phyloP scores from a whole-genome alignment of 1,140 invertebrate species.

The Mycetomoellerius zeteki region DNA sequence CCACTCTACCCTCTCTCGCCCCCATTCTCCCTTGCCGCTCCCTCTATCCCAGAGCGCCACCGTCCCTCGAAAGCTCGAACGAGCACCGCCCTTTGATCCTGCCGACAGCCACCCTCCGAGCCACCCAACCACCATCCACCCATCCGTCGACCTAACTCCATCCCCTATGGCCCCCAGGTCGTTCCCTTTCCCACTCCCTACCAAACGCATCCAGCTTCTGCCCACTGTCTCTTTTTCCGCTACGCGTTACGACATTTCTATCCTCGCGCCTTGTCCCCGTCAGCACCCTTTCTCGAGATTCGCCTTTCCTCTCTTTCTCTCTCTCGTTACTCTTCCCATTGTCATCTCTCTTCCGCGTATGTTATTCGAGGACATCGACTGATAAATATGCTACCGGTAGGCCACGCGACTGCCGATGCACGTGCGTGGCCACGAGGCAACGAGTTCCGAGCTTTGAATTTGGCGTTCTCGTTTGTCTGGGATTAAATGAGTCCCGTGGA shows the following conservation, averaged over 20 bases:
- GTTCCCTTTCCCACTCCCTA: slow-evolving; percentile 34
- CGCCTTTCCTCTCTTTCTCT: slow-evolving; percentile 14
- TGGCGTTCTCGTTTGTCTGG: slow-evolving; percentile 32
- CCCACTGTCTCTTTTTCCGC: slow-evolving; percentile 55
- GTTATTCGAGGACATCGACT: slow-evolving; percentile 38
- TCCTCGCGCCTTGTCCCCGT: slow-evolving; percentile 43
- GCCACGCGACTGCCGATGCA: slow-evolving; percentile 67
- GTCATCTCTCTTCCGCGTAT: slow-evolving; percentile 9
- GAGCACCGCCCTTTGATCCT: slow-evolving; percentile 86
- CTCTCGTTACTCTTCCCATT: slow-evolving; percentile 8
- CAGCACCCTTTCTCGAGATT: slow-evolving; percentile 23
- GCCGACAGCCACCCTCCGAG: slow-evolving; percentile 84
- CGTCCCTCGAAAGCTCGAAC: slow-evolving; percentile 80
- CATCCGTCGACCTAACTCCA: slow-evolving; percentile 74
- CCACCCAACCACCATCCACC: slow-evolving; percentile 69
- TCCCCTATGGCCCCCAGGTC: slow-evolving; percentile 72
- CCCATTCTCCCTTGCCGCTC: slow-evolving; percentile 55
- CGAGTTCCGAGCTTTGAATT: slow-evolving; percentile 41
- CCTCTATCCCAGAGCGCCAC: slow-evolving; percentile 67
- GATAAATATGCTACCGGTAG: slow-evolving; percentile 74
- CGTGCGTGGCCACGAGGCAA: slow-evolving; percentile 65
- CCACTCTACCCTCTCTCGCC: slow-evolving; percentile 63
- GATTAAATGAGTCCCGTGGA: slow-evolving; percentile 38
- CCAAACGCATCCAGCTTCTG: slow-evolving; percentile 51
- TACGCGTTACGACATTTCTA: slow-evolving; percentile 55